phyloP scores from a whole-genome alignment of 2,113 vertebrate genomes.

The Thunnus thynnus region DNA sequence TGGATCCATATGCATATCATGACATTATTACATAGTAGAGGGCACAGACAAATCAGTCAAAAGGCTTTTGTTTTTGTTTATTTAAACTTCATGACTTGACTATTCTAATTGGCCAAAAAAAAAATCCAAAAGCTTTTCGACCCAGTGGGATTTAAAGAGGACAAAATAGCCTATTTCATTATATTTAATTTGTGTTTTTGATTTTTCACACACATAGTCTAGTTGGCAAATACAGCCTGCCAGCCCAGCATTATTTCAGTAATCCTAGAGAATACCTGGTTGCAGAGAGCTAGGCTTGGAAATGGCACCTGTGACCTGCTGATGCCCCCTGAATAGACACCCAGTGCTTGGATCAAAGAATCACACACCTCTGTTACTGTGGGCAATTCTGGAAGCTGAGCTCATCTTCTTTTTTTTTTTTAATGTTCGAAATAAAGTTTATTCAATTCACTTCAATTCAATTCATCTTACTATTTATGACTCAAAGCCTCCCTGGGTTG shows the following conservation, averaged over 20 bases:
- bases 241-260: slow-evolving; percentile 57
- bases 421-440: too few relatives aligned
- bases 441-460: too few relatives aligned
- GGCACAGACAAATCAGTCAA: background rate
- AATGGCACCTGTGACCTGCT: slow-evolving; percentile 59
- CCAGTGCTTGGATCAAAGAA: slow-evolving; percentile 41
- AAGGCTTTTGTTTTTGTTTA: background rate
- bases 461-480: slow-evolving; percentile 77
- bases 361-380: slow-evolving; percentile 58
- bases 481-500: slow-evolving; percentile 68
- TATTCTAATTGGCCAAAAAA: too few relatives aligned
- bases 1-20: background rate
- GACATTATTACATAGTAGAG: background rate
- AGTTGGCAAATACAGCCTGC: slow-evolving; percentile 31
- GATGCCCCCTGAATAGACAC: slow-evolving; percentile 51
- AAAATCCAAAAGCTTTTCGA: too few relatives aligned
- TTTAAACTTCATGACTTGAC: too few relatives aligned
- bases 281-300: slow-evolving; percentile 41
- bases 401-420: background rate
- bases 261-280: slow-evolving; percentile 60
- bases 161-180: background rate
- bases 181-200: slow-evolving; percentile 26
- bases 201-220: slow-evolving; percentile 11
- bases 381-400: slow-evolving; percentile 53
- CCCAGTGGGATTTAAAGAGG: background rate